A percentile compares a stretch with the other conserved stretches of the same genome.
These are phyloP conservation scores for Pristionchus arcanus DNA, from an alignment of 2,888 invertebrate species.

Conservation along the genomic window DNA sequence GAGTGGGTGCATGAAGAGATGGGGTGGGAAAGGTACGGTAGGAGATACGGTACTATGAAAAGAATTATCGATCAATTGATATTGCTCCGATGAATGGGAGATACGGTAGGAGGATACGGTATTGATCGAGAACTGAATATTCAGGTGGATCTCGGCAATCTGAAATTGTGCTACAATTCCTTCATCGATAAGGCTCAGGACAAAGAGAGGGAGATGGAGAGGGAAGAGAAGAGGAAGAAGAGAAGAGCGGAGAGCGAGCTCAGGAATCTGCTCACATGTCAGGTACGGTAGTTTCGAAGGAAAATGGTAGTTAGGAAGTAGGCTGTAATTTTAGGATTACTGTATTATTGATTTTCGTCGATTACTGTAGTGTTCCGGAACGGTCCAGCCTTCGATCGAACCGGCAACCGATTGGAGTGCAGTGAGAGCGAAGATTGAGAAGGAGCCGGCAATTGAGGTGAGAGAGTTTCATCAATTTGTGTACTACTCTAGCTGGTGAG, in stretches of 20 bases:
- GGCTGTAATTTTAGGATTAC: too few relatives aligned
- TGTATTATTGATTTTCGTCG: too few relatives aligned
- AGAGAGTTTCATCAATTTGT: constrained; percentile 85
- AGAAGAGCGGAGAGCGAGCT: constrained; percentile 85
- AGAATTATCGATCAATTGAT: too few relatives aligned
- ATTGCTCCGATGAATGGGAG: too few relatives aligned
- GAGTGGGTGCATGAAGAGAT: too few relatives aligned
- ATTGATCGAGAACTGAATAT: neutral
- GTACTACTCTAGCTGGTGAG: constrained; percentile 80
- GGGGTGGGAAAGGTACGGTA: too few relatives aligned
- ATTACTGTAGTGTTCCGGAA: constrained; percentile 24
- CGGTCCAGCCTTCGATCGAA: constrained; percentile 83
- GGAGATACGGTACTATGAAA: too few relatives aligned
- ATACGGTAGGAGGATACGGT: too few relatives aligned
- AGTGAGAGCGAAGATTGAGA: constrained; percentile 85
- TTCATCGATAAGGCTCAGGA: constrained; percentile 82
- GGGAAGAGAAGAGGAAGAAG: constrained; percentile 91
- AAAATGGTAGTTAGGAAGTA: too few relatives aligned
- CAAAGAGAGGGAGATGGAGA: constrained; percentile 92
- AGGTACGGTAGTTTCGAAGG: neutral
- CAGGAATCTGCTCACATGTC: constrained; percentile 51
- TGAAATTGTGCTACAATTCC: constrained; percentile 87
- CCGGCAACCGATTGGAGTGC: constrained; percentile 89
- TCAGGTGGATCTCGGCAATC: constrained; percentile 88
- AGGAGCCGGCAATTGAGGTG: constrained; percentile 88